Conservation (phyloP, 37 sponge, comb jelly and placozoan species). For the Lycopodina hypogea region DNA sequence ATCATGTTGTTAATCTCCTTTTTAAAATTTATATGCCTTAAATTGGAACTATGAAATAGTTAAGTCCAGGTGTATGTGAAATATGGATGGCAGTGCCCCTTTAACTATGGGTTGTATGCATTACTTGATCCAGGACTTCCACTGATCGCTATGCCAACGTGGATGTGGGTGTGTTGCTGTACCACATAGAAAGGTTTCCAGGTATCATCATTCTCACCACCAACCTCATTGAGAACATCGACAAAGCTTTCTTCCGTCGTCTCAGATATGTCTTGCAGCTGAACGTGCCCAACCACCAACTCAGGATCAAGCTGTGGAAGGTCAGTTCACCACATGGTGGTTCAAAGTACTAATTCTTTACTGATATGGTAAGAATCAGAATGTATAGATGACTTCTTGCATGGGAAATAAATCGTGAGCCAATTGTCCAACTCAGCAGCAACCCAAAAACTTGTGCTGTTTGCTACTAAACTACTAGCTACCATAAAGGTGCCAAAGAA, state of each 20-base stretch:
- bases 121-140: slow-evolving; percentile 1
- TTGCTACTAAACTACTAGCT: too few relatives aligned
- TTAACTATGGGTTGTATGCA: too few relatives aligned
- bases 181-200: slow-evolving; percentile 78
- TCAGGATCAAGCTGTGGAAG: slow-evolving; percentile 71
- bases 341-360: neutral
- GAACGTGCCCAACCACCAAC: slow-evolving; percentile 38
- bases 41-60: too few relatives aligned
- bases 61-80: too few relatives aligned
- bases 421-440: too few relatives aligned
- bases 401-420: too few relatives aligned
- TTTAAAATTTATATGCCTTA: too few relatives aligned
- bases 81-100: too few relatives aligned
- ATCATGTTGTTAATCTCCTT: too few relatives aligned
- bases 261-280: slow-evolving; percentile 66
- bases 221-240: slow-evolving; percentile 82
- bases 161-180: slow-evolving; percentile 75
- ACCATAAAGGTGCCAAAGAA: too few relatives aligned
- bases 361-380: neutral
- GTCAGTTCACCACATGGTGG: slow-evolving; percentile 19
- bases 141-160: slow-evolving; percentile 86
- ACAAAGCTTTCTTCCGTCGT: slow-evolving; percentile 80
- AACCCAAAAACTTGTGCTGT: too few relatives aligned
- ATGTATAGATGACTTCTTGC: too few relatives aligned
- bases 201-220: slow-evolving; percentile 85